Evolutionary conservation across 2,888 invertebrate genomes (phyloP), one percentile per base, ranked within the genome.

Genomic region (Pachydiplax longipennis): DNA sequence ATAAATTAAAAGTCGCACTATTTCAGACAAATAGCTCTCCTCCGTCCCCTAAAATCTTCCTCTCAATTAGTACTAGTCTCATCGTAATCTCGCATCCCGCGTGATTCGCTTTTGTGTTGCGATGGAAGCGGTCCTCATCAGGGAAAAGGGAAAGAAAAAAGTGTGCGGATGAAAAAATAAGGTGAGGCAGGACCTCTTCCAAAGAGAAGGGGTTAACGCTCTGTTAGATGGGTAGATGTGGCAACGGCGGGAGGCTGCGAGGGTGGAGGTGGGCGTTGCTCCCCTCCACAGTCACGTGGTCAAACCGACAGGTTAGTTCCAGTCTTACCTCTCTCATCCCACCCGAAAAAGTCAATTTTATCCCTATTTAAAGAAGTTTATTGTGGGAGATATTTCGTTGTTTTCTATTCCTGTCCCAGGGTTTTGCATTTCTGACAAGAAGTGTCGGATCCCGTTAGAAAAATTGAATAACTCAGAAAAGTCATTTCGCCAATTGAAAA

Each of bases 221-320:
- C 87, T 65, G 10, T 10, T 25, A 58, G 53, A 58, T 58, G 87
- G 87, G 61, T 37, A 61, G 22, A 87, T 61, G 58, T 87, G 87
- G 87, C 87, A 87, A 87, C 87, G 61, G 58, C 22, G 82, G 48
- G 83, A 31, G 53, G 58, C 83, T 83, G 83, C 44, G 83, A 83
- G 83, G 83, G 83, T 83, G 83, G 83, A 83, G 83, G 35, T 25
- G 35, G 82, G 48, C 48, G 53, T 22, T 61, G n/a, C 22, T 8
- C 4, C 61, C 35, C 31, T 31, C 37, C 13, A 6, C 13, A 58
- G 58, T 87, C 87, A 37, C 87, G 37, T 87, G 87, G 87, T 87
- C 61, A 65, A 87, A 65, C 87, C 58, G 87, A 65, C 87, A 61
- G 87, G 87, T 87, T 87, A 65, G 40, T 37, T 61, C 87, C 48